Evolutionary conservation across 2,113 vertebrate genomes (phyloP).

Genomic region (Helogale parvula): DNA sequence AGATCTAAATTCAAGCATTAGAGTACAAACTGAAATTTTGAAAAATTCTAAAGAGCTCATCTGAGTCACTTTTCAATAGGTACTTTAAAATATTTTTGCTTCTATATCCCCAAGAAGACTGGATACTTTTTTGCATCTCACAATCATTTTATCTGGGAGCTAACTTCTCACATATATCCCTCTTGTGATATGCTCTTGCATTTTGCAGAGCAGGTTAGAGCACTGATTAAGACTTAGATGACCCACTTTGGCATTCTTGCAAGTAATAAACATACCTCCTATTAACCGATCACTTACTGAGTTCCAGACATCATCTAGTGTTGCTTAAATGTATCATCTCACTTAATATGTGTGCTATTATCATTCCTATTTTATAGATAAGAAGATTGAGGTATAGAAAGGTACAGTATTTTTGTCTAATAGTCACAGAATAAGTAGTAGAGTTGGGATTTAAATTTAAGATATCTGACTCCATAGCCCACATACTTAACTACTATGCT

Average conservation of each 20-base stretch:
- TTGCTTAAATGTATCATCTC: background rate
- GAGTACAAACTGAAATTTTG: background rate
- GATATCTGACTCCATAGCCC: background rate
- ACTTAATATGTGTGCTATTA: background rate
- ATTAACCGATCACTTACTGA: background rate
- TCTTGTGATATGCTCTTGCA: background rate
- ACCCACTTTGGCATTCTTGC: background rate
- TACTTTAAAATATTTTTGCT: background rate
- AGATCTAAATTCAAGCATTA: background rate
- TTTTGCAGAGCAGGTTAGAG: background rate
- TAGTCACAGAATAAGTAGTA: background rate
- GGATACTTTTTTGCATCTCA: background rate
- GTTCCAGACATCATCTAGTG: background rate
- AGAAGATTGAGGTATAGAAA: background rate
- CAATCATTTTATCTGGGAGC: background rate
- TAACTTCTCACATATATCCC: background rate
- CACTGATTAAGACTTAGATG: background rate
- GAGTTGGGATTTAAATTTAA: background rate
- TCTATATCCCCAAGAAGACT: background rate
- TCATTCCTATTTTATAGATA: background rate
- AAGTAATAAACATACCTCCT: background rate
- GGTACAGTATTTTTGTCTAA: background rate
- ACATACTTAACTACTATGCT: background rate
- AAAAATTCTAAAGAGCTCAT: background rate
- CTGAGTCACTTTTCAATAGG: background rate